A percentile compares a stretch with the other conserved stretches of the same genome.
Conservation (phyloP, 1,140 invertebrate genomes). For the Drosophila bipectinata region DNA sequence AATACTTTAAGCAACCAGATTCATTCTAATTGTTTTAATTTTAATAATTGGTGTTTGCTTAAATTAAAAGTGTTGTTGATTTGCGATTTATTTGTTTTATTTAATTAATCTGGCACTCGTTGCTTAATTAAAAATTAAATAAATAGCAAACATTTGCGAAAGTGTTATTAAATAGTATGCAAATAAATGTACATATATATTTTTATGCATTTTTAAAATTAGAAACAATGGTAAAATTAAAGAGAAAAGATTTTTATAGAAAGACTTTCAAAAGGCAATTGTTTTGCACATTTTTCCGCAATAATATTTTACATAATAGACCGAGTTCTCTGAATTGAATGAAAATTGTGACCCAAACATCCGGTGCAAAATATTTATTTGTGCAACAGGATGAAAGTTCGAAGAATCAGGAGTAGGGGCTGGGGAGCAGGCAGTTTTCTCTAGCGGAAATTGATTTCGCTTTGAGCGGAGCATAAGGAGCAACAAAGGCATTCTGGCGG, state of each 20-base stretch:
- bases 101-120: constrained; percentile 31
- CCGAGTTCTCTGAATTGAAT: constrained; percentile 5
- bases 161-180: constrained; percentile 20
- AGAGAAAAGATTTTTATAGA: too few relatives aligned
- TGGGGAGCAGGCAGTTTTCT: constrained; percentile 48
- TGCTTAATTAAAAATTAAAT: constrained; percentile 56
- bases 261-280: constrained; percentile 7
- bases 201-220: neutral
- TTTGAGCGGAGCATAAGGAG: constrained; percentile 61
- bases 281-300: constrained; percentile 7
- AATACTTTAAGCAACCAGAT: constrained; percentile 4
- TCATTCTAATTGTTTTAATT: too few relatives aligned
- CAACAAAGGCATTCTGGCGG: constrained; percentile 13
- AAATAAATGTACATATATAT: neutral
- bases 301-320: constrained; percentile 20
- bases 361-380: constrained; percentile 79
- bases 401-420: constrained; percentile 14
- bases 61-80: neutral
- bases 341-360: constrained; percentile 75
- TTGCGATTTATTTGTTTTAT: constrained; percentile 11
- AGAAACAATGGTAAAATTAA: neutral
- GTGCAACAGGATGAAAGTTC: constrained; percentile 78
- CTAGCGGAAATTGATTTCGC: constrained; percentile 76
- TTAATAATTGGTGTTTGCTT: neutral
- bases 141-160: constrained; percentile 51